Base-by-base conservation (phyloP, 2,888 invertebrate species). In the Lasioglossum leucozonium region DNA sequence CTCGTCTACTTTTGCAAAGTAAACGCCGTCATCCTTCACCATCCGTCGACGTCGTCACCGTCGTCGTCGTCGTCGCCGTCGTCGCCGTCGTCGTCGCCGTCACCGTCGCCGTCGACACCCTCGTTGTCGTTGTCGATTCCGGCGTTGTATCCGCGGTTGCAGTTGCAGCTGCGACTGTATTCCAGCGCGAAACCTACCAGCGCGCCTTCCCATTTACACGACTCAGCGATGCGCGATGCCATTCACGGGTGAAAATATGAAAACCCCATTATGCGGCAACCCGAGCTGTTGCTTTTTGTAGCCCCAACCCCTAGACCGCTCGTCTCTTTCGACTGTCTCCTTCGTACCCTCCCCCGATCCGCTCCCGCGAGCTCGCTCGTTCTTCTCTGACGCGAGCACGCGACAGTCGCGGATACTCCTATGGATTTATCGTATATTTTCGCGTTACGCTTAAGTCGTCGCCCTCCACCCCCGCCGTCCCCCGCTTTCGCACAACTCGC, bases 211-310 rank as follows among this genome's bases (percentile, higher is more conserved):
- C 92, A 93, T 94, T 94, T 93, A 93, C 87, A 87, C 91, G 92
- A 92, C 89, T 91, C 93, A 94, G 91, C 93, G 93, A 94, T 92
- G 94, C 93, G 93, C 92, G 92, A 93, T 89, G 90, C 92, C 92
- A 93, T 94, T 94, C 93, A 93, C 86, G 37, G 85, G 86, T 89
- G 91, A 91, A 92, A 93, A 92, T 92, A 92, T 91, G 87, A 92
- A 91, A 93, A 93, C 88, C 90, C 91, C 88, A 92, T 93, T 91
- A 92, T 91, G 89, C 85, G 84, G 82, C 79, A 78, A 76, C 76
- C 86, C 81, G 85, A 76, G 91, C 80, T 82, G 84, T 79, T 84
- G 87, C 83, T 84, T 90, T 87, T 89, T 84, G 85, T 82, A 81
- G 37, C 77, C 18, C 55, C 69, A 69, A 37, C n/a, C 55, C 69